Conservation (phyloP, 2,888 invertebrate species). For the Meiosimyza platycephala region DNA sequence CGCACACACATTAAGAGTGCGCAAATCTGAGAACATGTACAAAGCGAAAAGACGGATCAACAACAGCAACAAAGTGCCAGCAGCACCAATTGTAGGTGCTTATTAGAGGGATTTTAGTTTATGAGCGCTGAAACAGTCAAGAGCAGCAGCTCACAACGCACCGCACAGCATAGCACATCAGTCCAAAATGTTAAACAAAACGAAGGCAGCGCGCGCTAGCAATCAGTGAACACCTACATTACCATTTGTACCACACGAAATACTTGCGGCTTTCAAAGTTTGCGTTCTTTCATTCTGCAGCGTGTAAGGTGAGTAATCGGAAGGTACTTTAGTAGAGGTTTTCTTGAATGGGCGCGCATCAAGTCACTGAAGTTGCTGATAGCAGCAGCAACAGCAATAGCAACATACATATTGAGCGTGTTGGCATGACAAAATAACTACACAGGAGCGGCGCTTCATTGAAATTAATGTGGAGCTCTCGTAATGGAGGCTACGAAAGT, state of each 20-base stretch:
- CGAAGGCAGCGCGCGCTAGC: slow-evolving; percentile 40
- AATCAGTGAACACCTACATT: slow-evolving; percentile 27
- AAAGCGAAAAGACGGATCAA: slow-evolving; percentile 43
- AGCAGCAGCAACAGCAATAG: no score
- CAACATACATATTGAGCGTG: no score
- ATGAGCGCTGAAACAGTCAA: slow-evolving; percentile 26
- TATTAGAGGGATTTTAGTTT: slow-evolving; percentile 50
- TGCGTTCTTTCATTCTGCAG: no score
- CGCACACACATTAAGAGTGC: not conserved
- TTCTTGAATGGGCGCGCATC: not conserved
- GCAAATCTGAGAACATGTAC: slow-evolving; percentile 1
- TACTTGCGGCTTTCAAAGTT: no score
- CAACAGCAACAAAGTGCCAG: slow-evolving; percentile 53
- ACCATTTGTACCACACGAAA: slow-evolving; percentile 37
- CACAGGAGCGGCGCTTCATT: not conserved
- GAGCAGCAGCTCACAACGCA: slow-evolving; percentile 5
- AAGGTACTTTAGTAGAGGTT: not conserved
- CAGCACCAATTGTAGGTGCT: slow-evolving; percentile 59
- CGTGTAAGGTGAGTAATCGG: not conserved
- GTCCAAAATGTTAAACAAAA: slow-evolving; percentile 26
- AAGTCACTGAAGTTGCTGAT: not conserved
- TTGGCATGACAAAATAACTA: no score
- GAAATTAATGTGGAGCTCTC: no score
- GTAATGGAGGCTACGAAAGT: no score
- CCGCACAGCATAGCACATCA: slow-evolving; percentile 13